Conservation (phyloP, 1,140 invertebrate genomes). For the Dendroctonus ponderosae region DNA sequence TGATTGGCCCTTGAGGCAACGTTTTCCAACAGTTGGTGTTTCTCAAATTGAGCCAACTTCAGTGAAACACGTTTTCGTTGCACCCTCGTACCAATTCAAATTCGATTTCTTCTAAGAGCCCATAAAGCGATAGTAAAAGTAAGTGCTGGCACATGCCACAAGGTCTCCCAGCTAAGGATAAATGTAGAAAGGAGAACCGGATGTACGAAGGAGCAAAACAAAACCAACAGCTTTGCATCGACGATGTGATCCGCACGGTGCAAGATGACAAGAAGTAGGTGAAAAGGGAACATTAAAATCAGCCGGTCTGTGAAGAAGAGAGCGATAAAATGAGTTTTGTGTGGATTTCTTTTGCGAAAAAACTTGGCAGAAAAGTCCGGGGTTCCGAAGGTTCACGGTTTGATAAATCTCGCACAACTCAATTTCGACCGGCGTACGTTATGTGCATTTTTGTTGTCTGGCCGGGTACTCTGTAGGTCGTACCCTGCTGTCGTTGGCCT, state of each 20-base stretch:
- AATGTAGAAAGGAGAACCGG: slow-evolving; percentile 37
- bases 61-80: slow-evolving; percentile 11
- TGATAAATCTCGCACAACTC: background rate
- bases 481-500: slow-evolving; percentile 26
- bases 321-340: background rate
- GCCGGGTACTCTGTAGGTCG: slow-evolving; percentile 22
- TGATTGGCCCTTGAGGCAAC: no score
- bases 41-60: no score
- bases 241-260: slow-evolving; percentile 5
- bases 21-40: no score
- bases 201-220: slow-evolving; percentile 49
- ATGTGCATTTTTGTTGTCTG: slow-evolving; percentile 28
- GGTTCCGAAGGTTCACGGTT: no score
- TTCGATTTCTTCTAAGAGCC: slow-evolving; percentile 4
- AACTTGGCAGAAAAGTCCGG: no score
- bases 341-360: no score
- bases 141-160: slow-evolving; percentile 23
- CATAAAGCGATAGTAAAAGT: slow-evolving; percentile 39
- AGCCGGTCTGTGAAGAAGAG: background rate
- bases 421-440: slow-evolving; percentile 5
- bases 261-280: slow-evolving; percentile 15
- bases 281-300: slow-evolving; percentile 14
- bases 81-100: slow-evolving; percentile 3
- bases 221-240: slow-evolving; percentile 23
- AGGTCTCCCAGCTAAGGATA: slow-evolving; percentile 37